These are phyloP conservation scores for Xestia rhomboidea DNA, from an alignment of 2,888 invertebrate species.

Conservation along the genomic window DNA sequence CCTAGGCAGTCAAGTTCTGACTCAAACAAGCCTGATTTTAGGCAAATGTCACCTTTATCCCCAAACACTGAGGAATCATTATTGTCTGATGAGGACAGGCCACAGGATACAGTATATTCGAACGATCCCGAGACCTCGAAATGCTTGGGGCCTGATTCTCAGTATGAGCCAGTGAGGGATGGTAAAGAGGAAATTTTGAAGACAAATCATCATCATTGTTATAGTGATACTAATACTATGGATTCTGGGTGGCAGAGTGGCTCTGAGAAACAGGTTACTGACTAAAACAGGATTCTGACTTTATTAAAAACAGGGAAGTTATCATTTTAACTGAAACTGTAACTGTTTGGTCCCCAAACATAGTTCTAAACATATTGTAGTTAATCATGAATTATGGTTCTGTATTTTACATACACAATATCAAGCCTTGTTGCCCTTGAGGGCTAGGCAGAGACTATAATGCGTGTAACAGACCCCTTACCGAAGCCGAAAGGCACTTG, in stretches of 20 bases:
- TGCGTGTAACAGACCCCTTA: too few species aligned
- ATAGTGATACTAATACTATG: slow-evolving; percentile 91
- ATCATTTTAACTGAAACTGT: not conserved
- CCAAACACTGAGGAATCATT: slow-evolving; percentile 87
- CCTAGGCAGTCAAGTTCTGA: slow-evolving; percentile 79
- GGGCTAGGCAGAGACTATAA: not conserved
- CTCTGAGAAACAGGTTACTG: slow-evolving; percentile 91
- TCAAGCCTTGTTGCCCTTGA: not conserved
- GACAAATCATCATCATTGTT: slow-evolving; percentile 89
- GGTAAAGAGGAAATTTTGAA: slow-evolving; percentile 82
- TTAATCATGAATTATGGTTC: not conserved
- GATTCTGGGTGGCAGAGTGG: slow-evolving; percentile 93
- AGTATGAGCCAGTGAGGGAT: slow-evolving; percentile 85
- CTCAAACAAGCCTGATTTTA: slow-evolving; percentile 80
- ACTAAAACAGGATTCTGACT: slow-evolving; percentile 59
- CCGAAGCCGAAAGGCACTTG: too few species aligned
- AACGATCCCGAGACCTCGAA: slow-evolving; percentile 84
- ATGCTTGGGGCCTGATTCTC: slow-evolving; percentile 85
- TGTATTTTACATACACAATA: not conserved
- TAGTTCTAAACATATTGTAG: not conserved
- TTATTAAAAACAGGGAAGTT: slow-evolving; percentile 3
- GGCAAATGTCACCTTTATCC: slow-evolving; percentile 82
- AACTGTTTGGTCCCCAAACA: not conserved
- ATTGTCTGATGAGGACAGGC: slow-evolving; percentile 82
- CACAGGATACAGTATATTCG: slow-evolving; percentile 78